Percentiles rank a stretch among this genome's conserved stretches.
Conservation (phyloP, 23 tunicate genomes). For the Halocynthia roretzi region DNA sequence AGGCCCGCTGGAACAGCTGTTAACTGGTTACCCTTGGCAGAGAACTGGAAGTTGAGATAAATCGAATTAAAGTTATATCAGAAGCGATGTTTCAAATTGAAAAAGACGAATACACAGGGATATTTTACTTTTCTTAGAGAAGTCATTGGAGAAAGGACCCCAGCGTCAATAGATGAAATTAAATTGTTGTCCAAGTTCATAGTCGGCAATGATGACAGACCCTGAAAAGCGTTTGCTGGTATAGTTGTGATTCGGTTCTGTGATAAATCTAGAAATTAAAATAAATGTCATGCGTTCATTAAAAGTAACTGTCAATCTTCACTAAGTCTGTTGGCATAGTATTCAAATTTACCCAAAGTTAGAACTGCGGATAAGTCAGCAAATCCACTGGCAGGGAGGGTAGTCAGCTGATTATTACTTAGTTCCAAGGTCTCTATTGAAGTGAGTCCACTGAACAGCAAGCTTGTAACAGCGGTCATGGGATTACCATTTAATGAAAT, state of each 20-base stretch:
- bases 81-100: background rate
- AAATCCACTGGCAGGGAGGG: slow-evolving; percentile 38
- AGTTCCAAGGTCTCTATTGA: slow-evolving; percentile 47
- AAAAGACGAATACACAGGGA: background rate
- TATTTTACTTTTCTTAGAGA: slow-evolving; percentile 37
- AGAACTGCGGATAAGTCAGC: slow-evolving; percentile 49
- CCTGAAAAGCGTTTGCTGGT: slow-evolving; percentile 42
- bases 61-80: background rate
- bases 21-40: slow-evolving; percentile 35
- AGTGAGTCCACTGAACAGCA: slow-evolving; percentile 32
- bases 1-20: slow-evolving; percentile 44
- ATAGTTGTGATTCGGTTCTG: slow-evolving; percentile 37
- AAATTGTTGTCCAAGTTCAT: slow-evolving; percentile 42
- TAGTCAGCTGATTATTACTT: slow-evolving; percentile 30
- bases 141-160: slow-evolving; percentile 44
- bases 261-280: slow-evolving; percentile 31
- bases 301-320: no score
- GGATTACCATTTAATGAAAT: slow-evolving; percentile 34
- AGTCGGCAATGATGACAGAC: slow-evolving; percentile 39
- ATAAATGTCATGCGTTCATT: no score
- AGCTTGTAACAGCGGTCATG: slow-evolving; percentile 26
- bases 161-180: slow-evolving; percentile 47
- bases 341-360: slow-evolving; percentile 40
- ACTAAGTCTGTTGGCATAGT: no score
- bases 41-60: slow-evolving; percentile 25